Evolutionary conservation across 2,888 invertebrate genomes (phyloP).

Genomic region (Thymelicus sylvestris): DNA sequence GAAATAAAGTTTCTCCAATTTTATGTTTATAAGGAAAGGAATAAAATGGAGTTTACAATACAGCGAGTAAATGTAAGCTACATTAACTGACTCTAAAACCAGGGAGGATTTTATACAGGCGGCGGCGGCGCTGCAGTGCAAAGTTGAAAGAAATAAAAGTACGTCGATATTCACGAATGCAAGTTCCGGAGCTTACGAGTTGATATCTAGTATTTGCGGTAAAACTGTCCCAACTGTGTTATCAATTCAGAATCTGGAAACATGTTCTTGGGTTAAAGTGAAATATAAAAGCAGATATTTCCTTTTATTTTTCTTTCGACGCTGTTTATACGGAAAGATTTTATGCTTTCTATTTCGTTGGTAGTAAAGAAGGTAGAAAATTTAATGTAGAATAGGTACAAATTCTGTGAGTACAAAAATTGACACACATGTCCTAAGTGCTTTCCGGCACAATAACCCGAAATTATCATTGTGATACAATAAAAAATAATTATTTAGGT

Average conservation of each 20-base stretch:
- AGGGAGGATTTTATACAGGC: conserved; percentile 15
- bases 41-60: background rate
- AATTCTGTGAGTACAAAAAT: too few species aligned
- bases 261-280: conserved; percentile 21
- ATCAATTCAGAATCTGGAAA: conserved; percentile 29
- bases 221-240: conserved; percentile 30
- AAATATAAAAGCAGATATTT: conserved; percentile 7
- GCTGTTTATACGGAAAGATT: background rate
- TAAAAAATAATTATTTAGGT: too few species aligned
- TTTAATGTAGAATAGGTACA: too few species aligned
- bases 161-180: conserved; percentile 30
- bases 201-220: conserved; percentile 31
- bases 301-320: conserved; percentile 2
- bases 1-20: too few species aligned
- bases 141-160: conserved; percentile 33
- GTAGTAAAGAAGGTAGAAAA: too few species aligned
- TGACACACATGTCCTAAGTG: too few species aligned
- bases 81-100: conserved; percentile 15
- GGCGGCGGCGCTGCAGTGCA: conserved; percentile 14
- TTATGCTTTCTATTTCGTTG: background rate
- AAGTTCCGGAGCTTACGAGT: conserved; percentile 28
- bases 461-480: too few species aligned
- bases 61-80: conserved; percentile 13
- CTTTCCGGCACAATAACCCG: too few species aligned
- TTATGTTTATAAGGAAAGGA: background rate